Percentiles rank a stretch among this genome's conserved stretches.
Conservation (phyloP, 2,888 invertebrate species). For the Acrocyrtus sp. region DNA sequence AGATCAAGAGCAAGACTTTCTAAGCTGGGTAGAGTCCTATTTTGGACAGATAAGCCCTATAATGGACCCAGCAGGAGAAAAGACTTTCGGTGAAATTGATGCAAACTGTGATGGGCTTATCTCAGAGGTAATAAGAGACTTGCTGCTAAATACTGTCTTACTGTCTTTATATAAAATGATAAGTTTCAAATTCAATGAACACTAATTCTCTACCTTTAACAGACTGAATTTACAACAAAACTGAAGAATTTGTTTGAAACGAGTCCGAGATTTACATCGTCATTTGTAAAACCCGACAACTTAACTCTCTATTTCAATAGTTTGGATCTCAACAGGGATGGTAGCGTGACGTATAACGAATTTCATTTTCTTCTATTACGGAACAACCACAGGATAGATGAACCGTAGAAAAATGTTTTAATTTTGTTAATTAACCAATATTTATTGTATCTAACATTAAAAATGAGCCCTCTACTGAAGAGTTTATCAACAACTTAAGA, state of each 20-base stretch:
- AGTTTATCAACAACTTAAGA: not conserved
- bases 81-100: constrained; percentile 21
- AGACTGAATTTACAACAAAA: constrained; percentile 26
- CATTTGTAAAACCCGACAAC: not conserved
- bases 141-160: not conserved
- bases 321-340: constrained; percentile 33
- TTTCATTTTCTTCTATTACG: constrained; percentile 27
- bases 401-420: not conserved
- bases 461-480: too few species aligned
- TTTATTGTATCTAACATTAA: not conserved
- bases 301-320: constrained; percentile 17
- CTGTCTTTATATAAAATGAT: too few species aligned
- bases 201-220: not conserved
- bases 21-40: constrained; percentile 20
- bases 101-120: constrained; percentile 24
- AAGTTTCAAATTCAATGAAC: too few species aligned
- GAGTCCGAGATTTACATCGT: not conserved
- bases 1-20: constrained; percentile 6
- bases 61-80: constrained; percentile 1
- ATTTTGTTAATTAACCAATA: too few species aligned
- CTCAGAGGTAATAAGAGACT: constrained; percentile 11
- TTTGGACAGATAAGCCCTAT: not conserved
- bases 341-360: constrained; percentile 16
- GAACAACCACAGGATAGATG: not conserved
- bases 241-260: too few species aligned